Percentiles rank a stretch among this genome's conserved stretches.
Conservation (phyloP, 2,113 vertebrate species). For the Mormyrus iriodes region DNA sequence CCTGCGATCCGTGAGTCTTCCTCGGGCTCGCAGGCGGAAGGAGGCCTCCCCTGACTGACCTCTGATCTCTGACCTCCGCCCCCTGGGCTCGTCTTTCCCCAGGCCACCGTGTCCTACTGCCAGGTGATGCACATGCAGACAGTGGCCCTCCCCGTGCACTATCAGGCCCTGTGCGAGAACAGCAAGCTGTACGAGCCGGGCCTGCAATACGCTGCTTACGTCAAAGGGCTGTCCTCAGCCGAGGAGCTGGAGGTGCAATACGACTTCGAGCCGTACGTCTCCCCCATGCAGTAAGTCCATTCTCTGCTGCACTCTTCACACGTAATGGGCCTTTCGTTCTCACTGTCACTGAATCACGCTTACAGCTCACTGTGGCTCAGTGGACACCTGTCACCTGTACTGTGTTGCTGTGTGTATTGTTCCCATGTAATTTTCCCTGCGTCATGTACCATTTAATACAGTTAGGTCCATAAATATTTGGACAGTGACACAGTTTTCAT, state of each 20-base stretch:
- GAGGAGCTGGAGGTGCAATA: constrained; percentile 72
- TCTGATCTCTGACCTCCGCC: rapidly evolving
- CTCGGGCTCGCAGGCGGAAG: background rate
- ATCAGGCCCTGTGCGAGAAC: constrained; percentile 94
- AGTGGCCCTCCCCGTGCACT: constrained; percentile 79
- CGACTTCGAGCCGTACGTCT: constrained; percentile 75
- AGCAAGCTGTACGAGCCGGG: constrained; percentile 91
- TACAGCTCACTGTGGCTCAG: background rate
- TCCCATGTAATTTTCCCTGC: background rate
- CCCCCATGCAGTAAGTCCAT: constrained; percentile 51
- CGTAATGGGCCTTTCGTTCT: background rate
- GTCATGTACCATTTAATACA: background rate
- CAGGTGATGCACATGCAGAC: constrained; percentile 96
- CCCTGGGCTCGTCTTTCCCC: rapidly evolving
- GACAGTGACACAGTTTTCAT: too few species aligned
- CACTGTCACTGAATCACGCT: background rate
- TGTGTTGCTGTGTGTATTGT: background rate
- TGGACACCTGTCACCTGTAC: background rate
- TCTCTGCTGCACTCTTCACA: background rate
- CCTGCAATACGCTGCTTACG: constrained; percentile 83
- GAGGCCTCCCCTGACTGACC: rapidly evolving
- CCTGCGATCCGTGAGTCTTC: constrained; percentile 75
- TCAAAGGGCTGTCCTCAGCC: constrained; percentile 73
- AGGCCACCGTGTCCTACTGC: constrained; percentile 96
- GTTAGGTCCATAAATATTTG: too few species aligned